Percentiles rank a stretch among this genome's conserved stretches.
Evolutionary conservation across 2,888 invertebrate genomes (phyloP).

Genomic region (Meteorus colon): DNA sequence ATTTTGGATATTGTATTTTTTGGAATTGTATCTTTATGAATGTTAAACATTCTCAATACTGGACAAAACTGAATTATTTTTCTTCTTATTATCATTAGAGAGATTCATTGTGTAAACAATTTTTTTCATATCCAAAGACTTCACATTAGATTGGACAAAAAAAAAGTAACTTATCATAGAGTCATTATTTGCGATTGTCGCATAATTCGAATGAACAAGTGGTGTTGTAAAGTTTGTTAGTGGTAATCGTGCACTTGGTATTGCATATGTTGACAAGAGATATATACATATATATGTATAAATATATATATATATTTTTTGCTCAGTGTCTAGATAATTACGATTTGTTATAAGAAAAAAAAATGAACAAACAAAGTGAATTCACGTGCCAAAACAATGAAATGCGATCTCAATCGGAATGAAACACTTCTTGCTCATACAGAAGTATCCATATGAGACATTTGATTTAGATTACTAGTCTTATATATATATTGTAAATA

Average conservation of each 20-base stretch:
- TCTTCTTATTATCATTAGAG: too few relatives aligned
- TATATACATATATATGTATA: constrained; percentile 43
- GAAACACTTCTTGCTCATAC: constrained; percentile 20
- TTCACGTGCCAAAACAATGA: constrained; percentile 71
- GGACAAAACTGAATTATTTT: too few relatives aligned
- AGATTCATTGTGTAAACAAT: too few relatives aligned
- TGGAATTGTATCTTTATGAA: too few relatives aligned
- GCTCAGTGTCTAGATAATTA: constrained; percentile 49
- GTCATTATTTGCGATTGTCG: not conserved
- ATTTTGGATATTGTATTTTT: too few relatives aligned
- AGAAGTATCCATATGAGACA: constrained; percentile 21
- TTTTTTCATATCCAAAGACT: too few relatives aligned
- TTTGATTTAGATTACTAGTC: constrained; percentile 15
- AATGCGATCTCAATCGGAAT: constrained; percentile 35
- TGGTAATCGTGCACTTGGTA: constrained; percentile 4
- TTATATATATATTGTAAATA: constrained; percentile 39
- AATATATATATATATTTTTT: constrained; percentile 52
- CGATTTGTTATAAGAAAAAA: constrained; percentile 44
- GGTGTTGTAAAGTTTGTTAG: not conserved
- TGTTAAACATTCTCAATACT: too few relatives aligned
- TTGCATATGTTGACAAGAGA: constrained; percentile 28
- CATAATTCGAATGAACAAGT: constrained; percentile 25
- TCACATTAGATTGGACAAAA: too few relatives aligned
- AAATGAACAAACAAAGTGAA: constrained; percentile 64
- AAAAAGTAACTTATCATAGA: not conserved